Evolutionary conservation across 2,797 vertebrate genomes (phyloP).

Genomic region (Geotrypetes seraphini): DNA sequence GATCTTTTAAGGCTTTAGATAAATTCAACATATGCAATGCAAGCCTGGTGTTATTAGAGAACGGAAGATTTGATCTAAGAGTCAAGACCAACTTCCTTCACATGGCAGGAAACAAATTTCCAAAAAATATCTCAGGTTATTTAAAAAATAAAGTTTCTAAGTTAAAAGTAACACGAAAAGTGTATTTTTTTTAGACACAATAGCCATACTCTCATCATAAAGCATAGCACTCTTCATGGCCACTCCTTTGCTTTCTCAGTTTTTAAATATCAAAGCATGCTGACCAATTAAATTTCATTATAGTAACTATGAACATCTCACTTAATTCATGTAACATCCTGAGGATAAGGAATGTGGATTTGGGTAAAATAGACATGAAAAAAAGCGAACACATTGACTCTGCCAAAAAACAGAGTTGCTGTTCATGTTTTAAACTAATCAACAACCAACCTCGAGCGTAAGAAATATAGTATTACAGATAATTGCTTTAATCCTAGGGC

Average conservation of each 20-base stretch:
- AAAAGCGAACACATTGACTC: conserved; percentile 20
- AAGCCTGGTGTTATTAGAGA: too few relatives aligned
- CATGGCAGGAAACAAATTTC: too few relatives aligned
- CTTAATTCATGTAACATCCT: conserved; percentile 48
- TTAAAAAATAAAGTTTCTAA: conserved; percentile 19
- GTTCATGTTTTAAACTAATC: conserved; percentile 42
- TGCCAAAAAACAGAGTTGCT: conserved; percentile 29
- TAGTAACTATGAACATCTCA: conserved; percentile 35
- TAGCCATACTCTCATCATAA: conserved; percentile 6
- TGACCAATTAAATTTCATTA: conserved; percentile 44
- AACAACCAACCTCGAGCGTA: conserved; percentile 27
- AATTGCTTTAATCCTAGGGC: conserved; percentile 49
- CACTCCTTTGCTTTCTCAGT: conserved; percentile 9
- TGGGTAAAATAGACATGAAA: conserved; percentile 27
- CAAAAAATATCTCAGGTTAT: conserved; percentile 1
- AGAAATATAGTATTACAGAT: conserved; percentile 42
- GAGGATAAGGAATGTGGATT: conserved; percentile 36
- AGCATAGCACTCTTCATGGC: background rate
- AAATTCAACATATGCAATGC: too few relatives aligned
- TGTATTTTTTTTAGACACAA: conserved; percentile 1
- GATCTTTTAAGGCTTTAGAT: too few relatives aligned
- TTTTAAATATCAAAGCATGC: conserved; percentile 36
- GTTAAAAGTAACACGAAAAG: conserved; percentile 6
- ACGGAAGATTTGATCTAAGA: too few relatives aligned
- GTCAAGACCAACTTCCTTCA: too few relatives aligned